Evolutionary conservation across 2,888 invertebrate genomes (phyloP).

Genomic region (Laspeyria flexula): DNA sequence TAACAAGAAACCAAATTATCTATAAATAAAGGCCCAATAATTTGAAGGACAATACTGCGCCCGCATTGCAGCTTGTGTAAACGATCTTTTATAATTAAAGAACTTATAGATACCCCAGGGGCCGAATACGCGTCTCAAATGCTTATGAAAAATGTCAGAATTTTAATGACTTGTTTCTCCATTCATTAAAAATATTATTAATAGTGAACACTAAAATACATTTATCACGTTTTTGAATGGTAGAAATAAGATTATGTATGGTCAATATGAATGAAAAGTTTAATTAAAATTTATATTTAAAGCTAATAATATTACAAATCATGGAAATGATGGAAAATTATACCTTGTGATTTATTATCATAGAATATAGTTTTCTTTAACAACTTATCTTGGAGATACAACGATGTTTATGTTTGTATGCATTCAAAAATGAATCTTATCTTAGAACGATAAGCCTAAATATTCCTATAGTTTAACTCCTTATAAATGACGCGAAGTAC

Average conservation of each 20-base stretch:
- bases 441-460: not conserved
- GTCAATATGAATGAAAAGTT: not conserved
- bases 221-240: slow-evolving; percentile 18
- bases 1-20: not conserved
- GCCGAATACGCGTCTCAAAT: slow-evolving; percentile 6
- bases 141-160: slow-evolving; percentile 9
- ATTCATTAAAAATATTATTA: slow-evolving; percentile 27
- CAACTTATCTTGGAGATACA: not conserved
- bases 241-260: not conserved
- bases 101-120: slow-evolving; percentile 40
- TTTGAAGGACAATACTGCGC: slow-evolving; percentile 4
- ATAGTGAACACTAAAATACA: slow-evolving; percentile 6
- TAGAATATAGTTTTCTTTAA: not conserved
- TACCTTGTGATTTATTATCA: too few species aligned
- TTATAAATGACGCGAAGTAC: too few species aligned
- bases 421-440: not conserved
- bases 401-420: not conserved
- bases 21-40: not conserved
- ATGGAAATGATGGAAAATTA: too few species aligned
- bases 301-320: too few species aligned
- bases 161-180: slow-evolving; percentile 14
- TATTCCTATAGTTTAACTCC: not conserved
- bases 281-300: slow-evolving; percentile 7
- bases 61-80: not conserved
- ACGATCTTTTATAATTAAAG: slow-evolving; percentile 21